These are phyloP conservation scores for Vombatus ursinus DNA, from an alignment of 2,113 vertebrate species.

Conservation along the genomic window DNA sequence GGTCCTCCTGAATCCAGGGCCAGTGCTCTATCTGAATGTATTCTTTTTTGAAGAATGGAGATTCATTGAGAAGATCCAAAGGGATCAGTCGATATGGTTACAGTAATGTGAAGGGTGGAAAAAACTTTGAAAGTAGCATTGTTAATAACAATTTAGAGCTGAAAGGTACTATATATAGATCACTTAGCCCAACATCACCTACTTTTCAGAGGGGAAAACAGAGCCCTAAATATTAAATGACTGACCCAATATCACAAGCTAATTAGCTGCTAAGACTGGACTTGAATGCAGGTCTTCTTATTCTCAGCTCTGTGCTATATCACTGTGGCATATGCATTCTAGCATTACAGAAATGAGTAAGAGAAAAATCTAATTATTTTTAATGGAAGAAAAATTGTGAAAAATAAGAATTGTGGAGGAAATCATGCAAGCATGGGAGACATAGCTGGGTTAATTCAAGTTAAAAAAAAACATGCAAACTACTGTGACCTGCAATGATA, in stretches of 20 bases:
- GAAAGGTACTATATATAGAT: background rate
- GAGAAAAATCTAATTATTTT: background rate
- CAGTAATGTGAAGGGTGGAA: background rate
- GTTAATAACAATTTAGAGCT: background rate
- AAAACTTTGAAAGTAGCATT: background rate
- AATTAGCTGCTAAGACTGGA: background rate
- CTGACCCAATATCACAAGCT: background rate
- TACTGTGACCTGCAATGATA: background rate
- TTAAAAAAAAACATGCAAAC: constrained; percentile 1
- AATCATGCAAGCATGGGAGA: constrained; percentile 11
- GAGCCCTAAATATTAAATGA: background rate
- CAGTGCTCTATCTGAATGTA: background rate
- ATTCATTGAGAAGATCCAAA: background rate
- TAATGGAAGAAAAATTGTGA: background rate
- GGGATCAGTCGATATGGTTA: background rate
- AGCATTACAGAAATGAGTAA: background rate
- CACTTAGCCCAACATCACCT: background rate
- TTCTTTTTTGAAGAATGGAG: background rate
- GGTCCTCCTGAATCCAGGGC: no score
- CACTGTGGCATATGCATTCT: background rate
- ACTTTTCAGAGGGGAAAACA: background rate
- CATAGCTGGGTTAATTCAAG: background rate
- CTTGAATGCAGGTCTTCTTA: background rate
- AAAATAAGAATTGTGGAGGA: background rate
- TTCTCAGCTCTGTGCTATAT: background rate